phyloP scores from a whole-genome alignment of 2,113 vertebrate genomes.

The Coptodon bakossiorum region DNA sequence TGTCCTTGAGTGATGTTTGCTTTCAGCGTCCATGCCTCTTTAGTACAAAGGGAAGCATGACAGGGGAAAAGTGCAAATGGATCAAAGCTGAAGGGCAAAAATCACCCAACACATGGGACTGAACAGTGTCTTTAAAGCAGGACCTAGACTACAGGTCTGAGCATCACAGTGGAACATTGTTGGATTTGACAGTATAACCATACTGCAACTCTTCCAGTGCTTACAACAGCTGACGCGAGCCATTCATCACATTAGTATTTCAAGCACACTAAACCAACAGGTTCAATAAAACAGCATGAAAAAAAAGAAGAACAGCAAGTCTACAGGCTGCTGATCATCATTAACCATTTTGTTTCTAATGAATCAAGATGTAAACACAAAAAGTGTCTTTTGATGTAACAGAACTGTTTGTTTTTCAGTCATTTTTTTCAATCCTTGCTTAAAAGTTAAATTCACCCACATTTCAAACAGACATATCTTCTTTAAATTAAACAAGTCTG shows the following conservation, averaged over 20 bases:
- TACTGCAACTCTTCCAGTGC: slow-evolving; percentile 16
- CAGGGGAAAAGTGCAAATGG: slow-evolving; percentile 46
- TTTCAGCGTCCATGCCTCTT: slow-evolving; percentile 11
- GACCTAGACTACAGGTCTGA: slow-evolving; percentile 34
- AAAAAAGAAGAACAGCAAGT: neutral
- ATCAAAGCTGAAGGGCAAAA: slow-evolving; percentile 9
- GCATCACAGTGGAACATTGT: slow-evolving; percentile 53
- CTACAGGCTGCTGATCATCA: neutral
- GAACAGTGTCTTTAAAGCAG: slow-evolving; percentile 33
- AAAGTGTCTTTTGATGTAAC: neutral
- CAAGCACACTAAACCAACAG: neutral
- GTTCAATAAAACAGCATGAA: neutral
- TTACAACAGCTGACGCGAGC: slow-evolving; percentile 6
- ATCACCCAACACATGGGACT: neutral
- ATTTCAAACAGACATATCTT: neutral
- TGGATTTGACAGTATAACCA: slow-evolving; percentile 37
- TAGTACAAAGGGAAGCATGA: neutral
- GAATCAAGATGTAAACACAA: neutral
- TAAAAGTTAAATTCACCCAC: neutral
- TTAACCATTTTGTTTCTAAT: neutral
- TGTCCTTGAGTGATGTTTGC: slow-evolving; percentile 20
- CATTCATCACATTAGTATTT: neutral
- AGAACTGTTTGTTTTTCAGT: neutral
- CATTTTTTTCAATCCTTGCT: neutral
- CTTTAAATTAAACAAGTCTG: neutral